Conservation (phyloP, 2,797 vertebrate genomes). For the Enoplosus armatus region DNA sequence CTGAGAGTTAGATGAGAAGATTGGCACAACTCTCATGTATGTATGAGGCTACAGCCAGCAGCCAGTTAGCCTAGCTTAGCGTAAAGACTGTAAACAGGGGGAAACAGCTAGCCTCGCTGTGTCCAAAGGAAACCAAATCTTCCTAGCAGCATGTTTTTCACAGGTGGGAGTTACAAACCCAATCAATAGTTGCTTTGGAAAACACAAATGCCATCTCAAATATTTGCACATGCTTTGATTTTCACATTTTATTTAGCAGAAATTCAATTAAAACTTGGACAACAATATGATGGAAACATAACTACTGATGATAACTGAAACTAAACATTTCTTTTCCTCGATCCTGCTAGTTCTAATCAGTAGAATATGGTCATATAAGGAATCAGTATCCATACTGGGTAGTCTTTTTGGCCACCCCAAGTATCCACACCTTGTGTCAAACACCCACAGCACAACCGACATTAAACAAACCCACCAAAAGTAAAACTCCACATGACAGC, state of each 20-base stretch:
- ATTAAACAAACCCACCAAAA: background rate
- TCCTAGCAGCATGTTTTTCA: background rate
- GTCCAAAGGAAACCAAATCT: background rate
- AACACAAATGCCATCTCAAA: background rate
- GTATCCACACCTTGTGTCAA: background rate
- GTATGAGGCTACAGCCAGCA: background rate
- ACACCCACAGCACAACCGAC: conserved; percentile 4
- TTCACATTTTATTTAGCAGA: background rate
- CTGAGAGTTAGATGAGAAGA: background rate
- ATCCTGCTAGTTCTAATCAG: background rate
- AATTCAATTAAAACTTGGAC: background rate
- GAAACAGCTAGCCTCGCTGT: background rate
- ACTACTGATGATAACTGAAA: too few species aligned
- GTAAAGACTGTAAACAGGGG: background rate
- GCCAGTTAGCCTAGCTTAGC: too few species aligned
- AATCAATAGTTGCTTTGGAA: background rate
- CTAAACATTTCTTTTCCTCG: background rate
- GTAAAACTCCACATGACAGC: conserved; percentile 6
- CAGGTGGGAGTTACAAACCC: background rate
- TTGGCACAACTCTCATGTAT: background rate
- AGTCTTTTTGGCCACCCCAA: background rate
- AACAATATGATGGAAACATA: background rate
- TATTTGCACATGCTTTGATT: background rate
- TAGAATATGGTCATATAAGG: background rate
- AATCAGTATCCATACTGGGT: background rate